phyloP scores from a whole-genome alignment of 2,113 vertebrate species.

The Oryzias woworae region DNA sequence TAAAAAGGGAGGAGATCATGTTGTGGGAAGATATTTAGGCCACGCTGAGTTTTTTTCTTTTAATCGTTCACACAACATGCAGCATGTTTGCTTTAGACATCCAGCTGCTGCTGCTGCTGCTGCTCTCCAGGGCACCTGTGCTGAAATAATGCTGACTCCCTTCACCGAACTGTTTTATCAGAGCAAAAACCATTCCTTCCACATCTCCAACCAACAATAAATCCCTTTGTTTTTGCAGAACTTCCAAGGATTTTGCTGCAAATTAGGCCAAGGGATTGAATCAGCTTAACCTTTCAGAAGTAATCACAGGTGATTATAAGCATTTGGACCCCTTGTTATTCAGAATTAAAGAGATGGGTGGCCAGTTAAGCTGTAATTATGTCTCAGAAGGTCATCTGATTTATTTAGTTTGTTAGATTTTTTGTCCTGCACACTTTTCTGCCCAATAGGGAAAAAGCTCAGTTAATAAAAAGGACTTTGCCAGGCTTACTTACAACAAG shows the following conservation, averaged over 20 bases:
- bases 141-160: constrained; percentile 48
- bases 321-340: constrained; percentile 58
- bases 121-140: constrained; percentile 34
- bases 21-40: constrained; percentile 63
- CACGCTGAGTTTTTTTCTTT: constrained; percentile 55
- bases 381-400: constrained; percentile 45
- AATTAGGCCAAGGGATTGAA: constrained; percentile 53
- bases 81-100: constrained; percentile 36
- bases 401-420: constrained; percentile 32
- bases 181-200: constrained; percentile 52
- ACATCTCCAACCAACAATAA: constrained; percentile 53
- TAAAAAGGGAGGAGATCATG: constrained; percentile 58
- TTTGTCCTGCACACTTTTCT: constrained; percentile 42
- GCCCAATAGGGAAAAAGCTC: constrained; percentile 45
- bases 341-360: constrained; percentile 32
- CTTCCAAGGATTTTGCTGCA: constrained; percentile 52
- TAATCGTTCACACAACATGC: constrained; percentile 58
- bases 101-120: constrained; percentile 59
- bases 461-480: constrained; percentile 49
- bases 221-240: constrained; percentile 42
- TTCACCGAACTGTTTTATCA: constrained; percentile 57
- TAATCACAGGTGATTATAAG: constrained; percentile 69
- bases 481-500: constrained; percentile 56
- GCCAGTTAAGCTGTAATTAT: constrained; percentile 41
- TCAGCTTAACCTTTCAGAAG: constrained; percentile 65